phyloP scores from a whole-genome alignment of 2,888 invertebrate genomes.

The Platycheirus albimanus region DNA sequence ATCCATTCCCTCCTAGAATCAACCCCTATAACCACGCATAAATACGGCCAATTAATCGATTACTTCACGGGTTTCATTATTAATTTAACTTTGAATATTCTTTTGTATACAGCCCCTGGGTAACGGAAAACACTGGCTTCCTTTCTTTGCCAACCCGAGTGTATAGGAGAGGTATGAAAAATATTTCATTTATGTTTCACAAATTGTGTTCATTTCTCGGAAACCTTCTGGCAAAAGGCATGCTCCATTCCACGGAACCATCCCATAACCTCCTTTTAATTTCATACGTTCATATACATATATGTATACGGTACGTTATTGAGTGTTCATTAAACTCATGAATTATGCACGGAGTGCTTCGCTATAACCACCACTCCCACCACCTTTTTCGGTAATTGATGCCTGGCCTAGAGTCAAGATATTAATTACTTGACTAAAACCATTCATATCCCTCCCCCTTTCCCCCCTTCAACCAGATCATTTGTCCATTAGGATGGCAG shows the following conservation, averaged over 20 bases:
- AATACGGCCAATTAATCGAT: conserved; percentile 39
- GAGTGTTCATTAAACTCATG: conserved; percentile 48
- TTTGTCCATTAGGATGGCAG: background rate
- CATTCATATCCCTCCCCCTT: conserved; percentile 4
- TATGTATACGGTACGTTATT: conserved; percentile 38
- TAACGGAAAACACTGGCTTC: background rate
- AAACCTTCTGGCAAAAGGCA: conserved; percentile 1
- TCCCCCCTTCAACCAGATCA: background rate
- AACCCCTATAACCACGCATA: background rate
- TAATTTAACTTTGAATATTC: conserved; percentile 28
- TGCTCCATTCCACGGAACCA: background rate
- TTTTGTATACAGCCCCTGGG: background rate
- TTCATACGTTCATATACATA: conserved; percentile 1
- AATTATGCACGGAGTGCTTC: conserved; percentile 31
- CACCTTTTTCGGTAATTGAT: conserved; percentile 42
- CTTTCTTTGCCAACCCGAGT: background rate
- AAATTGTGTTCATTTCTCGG: conserved; percentile 13
- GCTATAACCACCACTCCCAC: conserved; percentile 9
- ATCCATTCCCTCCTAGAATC: background rate
- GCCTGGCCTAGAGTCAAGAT: conserved; percentile 50
- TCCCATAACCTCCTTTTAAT: background rate
- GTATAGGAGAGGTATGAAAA: conserved; percentile 45
- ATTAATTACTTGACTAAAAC: conserved; percentile 57
- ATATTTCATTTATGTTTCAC: conserved; percentile 22
- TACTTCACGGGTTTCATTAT: conserved; percentile 32